Conservation (phyloP, 2,797 vertebrate species). For the Chiloscyllium punctatum region DNA sequence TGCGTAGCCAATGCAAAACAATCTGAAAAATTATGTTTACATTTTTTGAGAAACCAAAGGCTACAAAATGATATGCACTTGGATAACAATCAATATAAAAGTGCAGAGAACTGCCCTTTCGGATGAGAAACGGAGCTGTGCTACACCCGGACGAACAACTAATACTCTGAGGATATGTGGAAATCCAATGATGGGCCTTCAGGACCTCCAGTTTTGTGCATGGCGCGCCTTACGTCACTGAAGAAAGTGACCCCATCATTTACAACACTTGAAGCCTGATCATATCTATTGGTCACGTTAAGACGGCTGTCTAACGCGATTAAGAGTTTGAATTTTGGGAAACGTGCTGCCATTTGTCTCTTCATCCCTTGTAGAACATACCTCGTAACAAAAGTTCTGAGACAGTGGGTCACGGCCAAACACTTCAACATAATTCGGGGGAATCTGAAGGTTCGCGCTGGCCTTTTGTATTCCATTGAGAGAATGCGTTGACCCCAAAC, state of each 20-base stretch:
- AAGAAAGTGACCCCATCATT: not conserved
- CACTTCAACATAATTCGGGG: conserved; percentile 35
- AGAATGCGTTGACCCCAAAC: not conserved
- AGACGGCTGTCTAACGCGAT: too few relatives aligned
- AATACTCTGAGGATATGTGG: not conserved
- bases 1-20: not conserved
- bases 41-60: not conserved
- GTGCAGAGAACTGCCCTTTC: not conserved
- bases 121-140: too few relatives aligned
- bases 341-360: not conserved
- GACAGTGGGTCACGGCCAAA: conserved; percentile 7
- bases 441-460: conserved; percentile 27
- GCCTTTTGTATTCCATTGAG: conserved; percentile 32
- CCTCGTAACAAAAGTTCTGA: conserved; percentile 9
- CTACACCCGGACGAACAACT: not conserved
- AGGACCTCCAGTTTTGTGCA: not conserved
- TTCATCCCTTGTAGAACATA: not conserved
- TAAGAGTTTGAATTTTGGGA: not conserved
- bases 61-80: not conserved
- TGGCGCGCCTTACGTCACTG: not conserved
- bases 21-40: not conserved
- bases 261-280: not conserved
- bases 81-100: too few relatives aligned
- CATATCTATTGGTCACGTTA: not conserved
- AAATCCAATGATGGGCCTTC: not conserved